These are phyloP conservation scores for Lathronympha strigana DNA, from an alignment of 2,888 invertebrate species.

Conservation along the genomic window DNA sequence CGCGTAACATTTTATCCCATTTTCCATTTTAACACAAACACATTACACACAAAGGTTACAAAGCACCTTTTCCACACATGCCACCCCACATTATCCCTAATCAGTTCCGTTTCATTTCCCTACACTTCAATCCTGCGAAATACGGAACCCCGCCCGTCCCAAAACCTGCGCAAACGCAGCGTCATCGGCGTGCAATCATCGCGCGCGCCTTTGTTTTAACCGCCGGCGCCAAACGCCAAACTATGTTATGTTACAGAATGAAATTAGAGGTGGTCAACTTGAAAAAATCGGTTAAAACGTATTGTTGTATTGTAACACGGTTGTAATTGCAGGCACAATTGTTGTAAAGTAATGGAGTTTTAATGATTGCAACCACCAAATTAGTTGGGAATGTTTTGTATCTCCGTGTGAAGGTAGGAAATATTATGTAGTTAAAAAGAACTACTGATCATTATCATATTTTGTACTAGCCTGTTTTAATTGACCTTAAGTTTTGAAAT, in stretches of 20 bases:
- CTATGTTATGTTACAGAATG: neutral
- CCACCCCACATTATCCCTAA: neutral
- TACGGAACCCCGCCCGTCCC: constrained; percentile 32
- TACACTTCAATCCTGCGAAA: constrained; percentile 6
- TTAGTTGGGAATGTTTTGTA: too few relatives aligned
- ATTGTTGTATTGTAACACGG: too few relatives aligned
- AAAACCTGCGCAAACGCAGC: constrained; percentile 53
- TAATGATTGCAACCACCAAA: too few relatives aligned
- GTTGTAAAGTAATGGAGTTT: too few relatives aligned
- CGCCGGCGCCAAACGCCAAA: constrained; percentile 57
- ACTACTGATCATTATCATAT: too few relatives aligned
- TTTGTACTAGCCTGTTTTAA: too few relatives aligned
- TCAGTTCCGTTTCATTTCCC: constrained; percentile 10
- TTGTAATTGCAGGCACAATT: too few relatives aligned
- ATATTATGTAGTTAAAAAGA: too few relatives aligned
- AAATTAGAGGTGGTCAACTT: neutral
- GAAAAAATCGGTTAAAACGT: neutral
- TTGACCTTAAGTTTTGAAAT: too few relatives aligned
- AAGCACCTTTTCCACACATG: constrained; percentile 3
- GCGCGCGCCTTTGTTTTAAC: constrained; percentile 67
- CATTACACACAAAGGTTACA: neutral
- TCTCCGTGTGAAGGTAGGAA: too few relatives aligned
- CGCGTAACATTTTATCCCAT: neutral
- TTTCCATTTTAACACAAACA: neutral
- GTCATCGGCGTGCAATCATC: constrained; percentile 73